phyloP scores from a whole-genome alignment of 2,113 vertebrate species.

The Ciconia maguari region DNA sequence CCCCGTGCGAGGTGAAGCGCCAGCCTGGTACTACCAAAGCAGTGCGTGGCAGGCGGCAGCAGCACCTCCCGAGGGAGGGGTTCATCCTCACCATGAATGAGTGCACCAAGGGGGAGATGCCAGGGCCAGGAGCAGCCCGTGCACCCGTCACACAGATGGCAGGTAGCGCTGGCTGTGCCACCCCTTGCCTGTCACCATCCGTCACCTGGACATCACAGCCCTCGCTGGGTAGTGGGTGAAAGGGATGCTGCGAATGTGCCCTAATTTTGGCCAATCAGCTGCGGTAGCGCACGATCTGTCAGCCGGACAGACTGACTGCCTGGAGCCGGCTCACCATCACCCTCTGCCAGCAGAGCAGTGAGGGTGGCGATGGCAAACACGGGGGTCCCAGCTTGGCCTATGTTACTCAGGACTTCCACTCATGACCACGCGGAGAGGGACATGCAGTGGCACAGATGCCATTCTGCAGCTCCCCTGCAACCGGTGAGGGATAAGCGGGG shows the following conservation, averaged over 20 bases:
- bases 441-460: background rate
- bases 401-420: background rate
- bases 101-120: background rate
- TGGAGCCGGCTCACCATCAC: background rate
- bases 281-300: fast-evolving
- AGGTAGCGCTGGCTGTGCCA: background rate
- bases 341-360: background rate
- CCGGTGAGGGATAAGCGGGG: background rate
- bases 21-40: background rate
- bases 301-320: background rate
- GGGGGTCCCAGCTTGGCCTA: background rate
- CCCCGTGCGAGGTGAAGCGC: fast-evolving
- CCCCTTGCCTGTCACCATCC: background rate
- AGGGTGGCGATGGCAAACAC: background rate
- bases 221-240: background rate
- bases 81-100: background rate
- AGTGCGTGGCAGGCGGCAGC: background rate
- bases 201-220: background rate
- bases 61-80: background rate
- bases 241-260: background rate
- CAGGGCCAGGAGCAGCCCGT: background rate
- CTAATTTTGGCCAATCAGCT: background rate
- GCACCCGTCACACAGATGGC: fast-evolving
- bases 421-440: background rate
- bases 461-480: background rate